These are phyloP conservation scores for Chelonia mydas DNA, from an alignment of 2,797 vertebrate genomes.

Conservation along the genomic window DNA sequence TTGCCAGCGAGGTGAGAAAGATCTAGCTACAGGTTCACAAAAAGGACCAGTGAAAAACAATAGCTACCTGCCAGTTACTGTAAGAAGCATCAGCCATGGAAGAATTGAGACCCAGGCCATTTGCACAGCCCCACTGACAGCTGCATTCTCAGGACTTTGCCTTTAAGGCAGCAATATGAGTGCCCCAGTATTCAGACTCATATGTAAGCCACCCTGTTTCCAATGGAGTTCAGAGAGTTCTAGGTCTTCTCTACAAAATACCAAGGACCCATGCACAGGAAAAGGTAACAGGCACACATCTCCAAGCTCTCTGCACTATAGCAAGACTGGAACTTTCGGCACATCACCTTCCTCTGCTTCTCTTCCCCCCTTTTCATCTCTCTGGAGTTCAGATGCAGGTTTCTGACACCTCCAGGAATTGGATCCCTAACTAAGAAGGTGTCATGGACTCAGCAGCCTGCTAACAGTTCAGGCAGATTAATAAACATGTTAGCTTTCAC, in stretches of 20 bases:
- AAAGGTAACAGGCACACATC: not conserved
- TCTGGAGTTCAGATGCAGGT: not conserved
- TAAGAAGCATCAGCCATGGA: not conserved
- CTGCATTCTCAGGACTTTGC: not conserved
- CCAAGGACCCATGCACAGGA: not conserved
- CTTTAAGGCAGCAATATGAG: not conserved
- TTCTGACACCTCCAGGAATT: not conserved
- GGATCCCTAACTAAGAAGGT: not conserved
- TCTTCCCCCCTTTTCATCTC: not conserved
- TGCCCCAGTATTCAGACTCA: not conserved
- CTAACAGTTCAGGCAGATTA: not conserved
- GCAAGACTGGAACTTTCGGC: not conserved
- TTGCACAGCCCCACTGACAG: not conserved
- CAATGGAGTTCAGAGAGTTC: not conserved
- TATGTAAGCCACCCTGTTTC: not conserved
- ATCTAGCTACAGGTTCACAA: not conserved
- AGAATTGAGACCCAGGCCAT: fast-evolving
- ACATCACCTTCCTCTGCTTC: not conserved
- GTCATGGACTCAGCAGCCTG: not conserved
- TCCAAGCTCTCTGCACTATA: not conserved
- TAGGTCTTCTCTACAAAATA: not conserved
- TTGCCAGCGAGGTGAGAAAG: not conserved
- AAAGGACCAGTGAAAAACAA: not conserved
- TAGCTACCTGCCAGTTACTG: not conserved
- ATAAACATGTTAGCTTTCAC: not conserved